Evolutionary conservation across 2,888 invertebrate genomes (phyloP), one percentile per base, ranked within the genome.

Genomic region (Hyalella azteca): DNA sequence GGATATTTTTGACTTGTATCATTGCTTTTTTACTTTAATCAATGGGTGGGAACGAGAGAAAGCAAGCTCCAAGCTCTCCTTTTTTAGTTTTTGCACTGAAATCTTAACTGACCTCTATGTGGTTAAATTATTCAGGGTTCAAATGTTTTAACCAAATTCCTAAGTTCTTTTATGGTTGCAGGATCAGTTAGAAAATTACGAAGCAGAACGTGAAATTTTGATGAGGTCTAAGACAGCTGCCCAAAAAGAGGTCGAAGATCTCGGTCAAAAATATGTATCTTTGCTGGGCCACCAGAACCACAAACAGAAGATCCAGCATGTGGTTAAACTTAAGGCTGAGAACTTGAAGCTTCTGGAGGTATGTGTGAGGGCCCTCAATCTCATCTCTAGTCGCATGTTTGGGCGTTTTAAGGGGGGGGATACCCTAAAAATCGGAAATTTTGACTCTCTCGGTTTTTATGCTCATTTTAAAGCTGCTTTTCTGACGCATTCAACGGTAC

Each of bases 211-310:
- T 59, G 66, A 54, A n/a, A 73, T 59, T 19, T 79, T 84, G 19
- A 40, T 79, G 45, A 76, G 60, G 19, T 78, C 77, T 15, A 81
- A 80, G 45, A 79, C 82, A 19, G 81, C 82, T 32, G 84, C 82
- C 5, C 78, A 81, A 66, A 73, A 78, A 5, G 82, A 84, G 48
- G 78, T 81, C 26, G 81, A 82, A 22, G 79, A 81, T 22, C 73
- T 84, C 13, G 81, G 84, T 41, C 54, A 79, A n/a, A 45, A 91
- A 85, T 91, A 91, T 86, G 90, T 91, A 1, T 89, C 90, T 81
- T 87, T 91, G 78, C 87, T 92, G n/a, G 91, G 91, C 0, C 91
- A 92, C 85, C 91, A 91, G 85, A 92, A 92, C 86, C 90, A 91
- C 84, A 91, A 90, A 85, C 92, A 92, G 86, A 92, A 91, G 86